These are phyloP conservation scores for Dasyornis broadbenti DNA, from an alignment of 2,113 vertebrate genomes.

Conservation along the genomic window DNA sequence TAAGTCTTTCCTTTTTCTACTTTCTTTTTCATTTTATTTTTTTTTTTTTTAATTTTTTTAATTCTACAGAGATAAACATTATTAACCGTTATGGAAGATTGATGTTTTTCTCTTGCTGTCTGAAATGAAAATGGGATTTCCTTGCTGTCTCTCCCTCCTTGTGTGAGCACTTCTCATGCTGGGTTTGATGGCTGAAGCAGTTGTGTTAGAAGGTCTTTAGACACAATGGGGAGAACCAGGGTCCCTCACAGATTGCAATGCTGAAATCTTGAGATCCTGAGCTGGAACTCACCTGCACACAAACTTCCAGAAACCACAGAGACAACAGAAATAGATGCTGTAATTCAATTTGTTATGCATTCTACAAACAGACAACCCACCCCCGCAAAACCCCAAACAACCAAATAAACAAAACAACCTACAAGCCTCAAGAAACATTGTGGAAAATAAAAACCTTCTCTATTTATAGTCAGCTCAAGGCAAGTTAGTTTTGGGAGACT, in stretches of 20 bases:
- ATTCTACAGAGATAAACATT: neutral
- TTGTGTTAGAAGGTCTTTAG: neutral
- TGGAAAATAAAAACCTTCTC: neutral
- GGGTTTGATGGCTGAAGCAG: neutral
- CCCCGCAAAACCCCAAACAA: neutral
- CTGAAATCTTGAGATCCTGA: neutral
- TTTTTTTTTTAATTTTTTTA: neutral
- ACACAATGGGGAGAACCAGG: neutral
- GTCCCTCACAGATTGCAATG: neutral
- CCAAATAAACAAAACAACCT: neutral
- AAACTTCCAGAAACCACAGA: neutral
- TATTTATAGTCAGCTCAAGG: neutral
- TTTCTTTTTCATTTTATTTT: neutral
- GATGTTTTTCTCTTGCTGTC: neutral
- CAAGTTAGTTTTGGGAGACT: neutral
- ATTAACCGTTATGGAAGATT: neutral
- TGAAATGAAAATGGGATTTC: neutral
- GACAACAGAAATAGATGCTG: neutral
- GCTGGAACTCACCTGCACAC: neutral
- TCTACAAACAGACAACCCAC: neutral
- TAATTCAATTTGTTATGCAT: neutral
- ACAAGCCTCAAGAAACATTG: neutral
- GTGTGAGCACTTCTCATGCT: neutral
- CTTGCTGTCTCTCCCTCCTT: neutral
- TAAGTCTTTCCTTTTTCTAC: accelerated